These are phyloP conservation scores for Watersipora subatra DNA, from an alignment of 1,140 invertebrate genomes.

Conservation along the genomic window DNA sequence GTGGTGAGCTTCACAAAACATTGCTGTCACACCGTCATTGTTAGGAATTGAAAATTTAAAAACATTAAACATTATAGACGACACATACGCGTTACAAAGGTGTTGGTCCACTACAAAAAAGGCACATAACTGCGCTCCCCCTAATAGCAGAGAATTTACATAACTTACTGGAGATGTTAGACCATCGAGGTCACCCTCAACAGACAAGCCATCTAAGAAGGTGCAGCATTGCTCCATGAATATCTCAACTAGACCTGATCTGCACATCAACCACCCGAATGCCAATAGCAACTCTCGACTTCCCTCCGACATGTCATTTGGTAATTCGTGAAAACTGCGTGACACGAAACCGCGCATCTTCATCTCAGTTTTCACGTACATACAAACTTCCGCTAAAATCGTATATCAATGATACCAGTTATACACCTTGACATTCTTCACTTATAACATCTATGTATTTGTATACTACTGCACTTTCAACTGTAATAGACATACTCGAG, in stretches of 20 bases:
- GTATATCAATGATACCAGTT: neutral
- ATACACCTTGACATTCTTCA: neutral
- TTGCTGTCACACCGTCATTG: no score
- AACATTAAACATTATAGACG: no score
- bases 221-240: conserved; percentile 19
- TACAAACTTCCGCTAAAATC: conserved; percentile 14
- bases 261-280: conserved; percentile 24
- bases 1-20: no score
- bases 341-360: conserved; percentile 19
- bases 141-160: no score
- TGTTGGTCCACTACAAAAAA: no score
- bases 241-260: conserved; percentile 18
- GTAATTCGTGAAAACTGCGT: conserved; percentile 16
- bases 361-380: conserved; percentile 24
- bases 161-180: neutral
- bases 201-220: conserved; percentile 14
- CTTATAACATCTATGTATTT: no score
- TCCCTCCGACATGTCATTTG: conserved; percentile 19
- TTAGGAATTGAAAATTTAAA: no score
- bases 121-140: no score
- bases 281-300: conserved; percentile 26
- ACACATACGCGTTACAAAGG: no score
- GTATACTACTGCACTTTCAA: no score
- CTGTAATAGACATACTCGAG: no score
- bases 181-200: neutral